Evolutionary conservation across 2,113 vertebrate species (phyloP).

Genomic region (Neodontobutis hainanensis): DNA sequence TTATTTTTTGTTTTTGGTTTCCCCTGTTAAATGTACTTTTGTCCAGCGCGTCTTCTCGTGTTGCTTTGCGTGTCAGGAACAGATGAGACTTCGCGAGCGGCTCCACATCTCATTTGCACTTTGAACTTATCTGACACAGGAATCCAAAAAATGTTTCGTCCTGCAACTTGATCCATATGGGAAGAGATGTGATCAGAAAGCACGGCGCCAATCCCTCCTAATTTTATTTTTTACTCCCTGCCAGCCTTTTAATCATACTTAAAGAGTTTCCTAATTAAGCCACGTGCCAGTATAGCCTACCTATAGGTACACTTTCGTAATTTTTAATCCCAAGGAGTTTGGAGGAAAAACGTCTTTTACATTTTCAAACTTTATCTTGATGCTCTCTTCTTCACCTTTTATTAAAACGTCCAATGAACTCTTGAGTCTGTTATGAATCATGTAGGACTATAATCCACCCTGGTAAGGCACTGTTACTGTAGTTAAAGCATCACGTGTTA

Average conservation of each 20-base stretch:
- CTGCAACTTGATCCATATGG: conserved; percentile 91
- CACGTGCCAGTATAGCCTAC: no score
- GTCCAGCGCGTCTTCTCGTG: conserved; percentile 2
- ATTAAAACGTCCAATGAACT: no score
- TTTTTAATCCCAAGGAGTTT: no score
- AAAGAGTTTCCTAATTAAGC: no score
- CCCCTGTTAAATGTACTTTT: background rate
- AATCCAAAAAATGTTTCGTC: conserved; percentile 88
- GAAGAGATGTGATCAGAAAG: conserved; percentile 83
- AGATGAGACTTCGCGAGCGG: conserved; percentile 41
- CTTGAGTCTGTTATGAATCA: no score
- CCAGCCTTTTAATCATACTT: conserved; percentile 32
- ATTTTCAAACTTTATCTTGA: no score
- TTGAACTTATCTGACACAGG: conserved; percentile 90
- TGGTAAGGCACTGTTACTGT: no score
- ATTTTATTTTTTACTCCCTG: conserved; percentile 55
- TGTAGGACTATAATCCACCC: no score
- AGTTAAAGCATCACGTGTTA: no score
- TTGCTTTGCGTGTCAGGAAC: conserved; percentile 46
- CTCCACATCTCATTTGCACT: conserved; percentile 78
- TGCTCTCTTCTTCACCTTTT: no score
- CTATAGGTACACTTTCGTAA: no score
- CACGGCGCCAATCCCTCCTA: conserved; percentile 81
- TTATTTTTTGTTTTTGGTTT: background rate
- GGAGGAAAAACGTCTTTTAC: no score